These are phyloP conservation scores for Platyura marginata DNA, from an alignment of 1,140 invertebrate species.

Conservation along the genomic window DNA sequence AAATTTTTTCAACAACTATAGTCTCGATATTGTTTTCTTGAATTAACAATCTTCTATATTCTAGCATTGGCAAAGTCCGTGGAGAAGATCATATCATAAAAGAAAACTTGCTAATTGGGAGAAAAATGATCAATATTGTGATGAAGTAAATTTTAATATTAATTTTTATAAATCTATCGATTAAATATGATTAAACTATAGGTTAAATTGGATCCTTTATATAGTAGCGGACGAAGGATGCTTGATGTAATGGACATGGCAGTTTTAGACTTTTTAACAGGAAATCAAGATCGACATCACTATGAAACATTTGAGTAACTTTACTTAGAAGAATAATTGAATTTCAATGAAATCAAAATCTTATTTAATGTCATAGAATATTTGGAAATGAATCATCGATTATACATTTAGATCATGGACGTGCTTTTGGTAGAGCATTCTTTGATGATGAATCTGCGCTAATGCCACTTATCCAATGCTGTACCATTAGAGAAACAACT, in stretches of 20 bases:
- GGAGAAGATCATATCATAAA: background rate
- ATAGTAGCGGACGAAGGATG: constrained; percentile 65
- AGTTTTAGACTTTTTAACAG: constrained; percentile 70
- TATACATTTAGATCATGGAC: background rate
- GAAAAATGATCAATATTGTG: background rate
- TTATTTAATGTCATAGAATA: too few relatives aligned
- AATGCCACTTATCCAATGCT: background rate
- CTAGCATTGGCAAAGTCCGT: background rate
- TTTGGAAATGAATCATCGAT: background rate
- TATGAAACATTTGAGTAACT: background rate
- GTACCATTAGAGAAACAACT: background rate
- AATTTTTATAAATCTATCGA: too few relatives aligned
- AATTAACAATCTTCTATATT: too few relatives aligned
- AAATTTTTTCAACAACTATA: too few relatives aligned
- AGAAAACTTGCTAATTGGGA: background rate
- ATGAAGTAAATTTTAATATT: too few relatives aligned
- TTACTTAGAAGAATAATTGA: too few relatives aligned
- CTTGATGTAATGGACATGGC: constrained; percentile 82
- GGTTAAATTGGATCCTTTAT: constrained; percentile 58
- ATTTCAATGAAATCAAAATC: too few relatives aligned
- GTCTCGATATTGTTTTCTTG: too few relatives aligned
- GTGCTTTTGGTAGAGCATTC: constrained; percentile 1
- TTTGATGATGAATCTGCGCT: background rate
- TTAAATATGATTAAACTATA: too few relatives aligned
- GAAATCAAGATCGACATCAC: background rate